Evolutionary conservation across 2,888 invertebrate genomes (phyloP).

Genomic region (Agrochola circellaris): DNA sequence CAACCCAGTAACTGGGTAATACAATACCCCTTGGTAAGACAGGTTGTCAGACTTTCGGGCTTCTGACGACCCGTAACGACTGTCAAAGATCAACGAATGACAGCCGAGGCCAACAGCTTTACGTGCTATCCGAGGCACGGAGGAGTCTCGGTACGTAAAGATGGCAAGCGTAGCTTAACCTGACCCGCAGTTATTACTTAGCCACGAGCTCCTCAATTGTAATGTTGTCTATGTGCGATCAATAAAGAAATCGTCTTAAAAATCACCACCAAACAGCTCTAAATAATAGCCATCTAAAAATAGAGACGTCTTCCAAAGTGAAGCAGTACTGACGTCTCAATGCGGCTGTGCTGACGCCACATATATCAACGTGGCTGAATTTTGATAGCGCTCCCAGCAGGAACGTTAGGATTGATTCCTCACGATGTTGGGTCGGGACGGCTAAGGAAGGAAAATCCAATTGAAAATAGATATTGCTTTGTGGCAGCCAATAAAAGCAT

Average conservation of each 20-base stretch:
- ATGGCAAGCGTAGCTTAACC: too few species aligned
- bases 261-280: neutral
- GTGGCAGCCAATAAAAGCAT: too few species aligned
- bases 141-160: too few species aligned
- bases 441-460: neutral
- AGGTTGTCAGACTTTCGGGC: too few species aligned
- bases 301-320: slow-evolving; percentile 17
- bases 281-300: slow-evolving; percentile 36
- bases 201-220: too few species aligned
- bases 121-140: too few species aligned
- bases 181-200: too few species aligned
- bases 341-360: slow-evolving; percentile 26
- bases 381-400: slow-evolving; percentile 33
- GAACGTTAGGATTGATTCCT: slow-evolving; percentile 19
- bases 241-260: neutral
- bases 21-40: too few species aligned
- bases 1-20: too few species aligned
- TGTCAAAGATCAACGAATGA: too few species aligned
- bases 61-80: too few species aligned
- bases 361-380: slow-evolving; percentile 52
- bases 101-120: too few species aligned
- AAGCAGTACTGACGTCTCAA: slow-evolving; percentile 46
- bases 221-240: neutral
- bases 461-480: neutral
- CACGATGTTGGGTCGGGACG: neutral